Evolutionary conservation across 2,113 vertebrate genomes (phyloP).

Genomic region (Serilophus lunatus): DNA sequence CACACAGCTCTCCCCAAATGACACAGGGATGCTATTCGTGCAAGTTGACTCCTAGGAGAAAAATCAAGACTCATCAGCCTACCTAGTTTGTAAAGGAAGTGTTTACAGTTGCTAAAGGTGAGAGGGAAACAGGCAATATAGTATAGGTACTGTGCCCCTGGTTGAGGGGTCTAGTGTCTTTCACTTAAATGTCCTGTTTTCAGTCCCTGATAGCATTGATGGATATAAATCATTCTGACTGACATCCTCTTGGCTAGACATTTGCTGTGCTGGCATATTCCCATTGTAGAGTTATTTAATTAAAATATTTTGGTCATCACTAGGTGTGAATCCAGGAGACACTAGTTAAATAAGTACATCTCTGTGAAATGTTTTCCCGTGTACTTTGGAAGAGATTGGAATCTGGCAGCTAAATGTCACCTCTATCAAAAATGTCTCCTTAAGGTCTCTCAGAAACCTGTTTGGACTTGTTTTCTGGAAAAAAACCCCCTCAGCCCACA

Average conservation of each 20-base stretch:
- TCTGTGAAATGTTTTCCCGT: background rate
- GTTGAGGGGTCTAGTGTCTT: background rate
- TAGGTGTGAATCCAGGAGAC: background rate
- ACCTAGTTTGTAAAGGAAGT: background rate
- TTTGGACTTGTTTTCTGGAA: background rate
- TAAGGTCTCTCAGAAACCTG: background rate
- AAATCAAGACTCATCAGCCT: background rate
- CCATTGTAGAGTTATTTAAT: background rate
- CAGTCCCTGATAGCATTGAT: background rate
- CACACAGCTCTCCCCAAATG: no score
- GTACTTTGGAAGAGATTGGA: background rate
- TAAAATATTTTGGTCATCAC: background rate
- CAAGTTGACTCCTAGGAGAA: background rate
- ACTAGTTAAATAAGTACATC: background rate
- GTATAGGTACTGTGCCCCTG: accelerated
- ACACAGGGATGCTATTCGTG: accelerated
- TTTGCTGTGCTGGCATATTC: background rate
- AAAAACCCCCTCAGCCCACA: background rate
- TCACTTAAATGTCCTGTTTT: background rate
- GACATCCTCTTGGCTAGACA: background rate
- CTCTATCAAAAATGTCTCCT: background rate
- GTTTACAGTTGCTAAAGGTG: background rate
- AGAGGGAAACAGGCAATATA: background rate
- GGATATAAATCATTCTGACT: background rate
- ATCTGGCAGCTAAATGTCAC: background rate